Evolutionary conservation across 1,140 invertebrate genomes (phyloP).

Genomic region (Belonocnema kinseyi): DNA sequence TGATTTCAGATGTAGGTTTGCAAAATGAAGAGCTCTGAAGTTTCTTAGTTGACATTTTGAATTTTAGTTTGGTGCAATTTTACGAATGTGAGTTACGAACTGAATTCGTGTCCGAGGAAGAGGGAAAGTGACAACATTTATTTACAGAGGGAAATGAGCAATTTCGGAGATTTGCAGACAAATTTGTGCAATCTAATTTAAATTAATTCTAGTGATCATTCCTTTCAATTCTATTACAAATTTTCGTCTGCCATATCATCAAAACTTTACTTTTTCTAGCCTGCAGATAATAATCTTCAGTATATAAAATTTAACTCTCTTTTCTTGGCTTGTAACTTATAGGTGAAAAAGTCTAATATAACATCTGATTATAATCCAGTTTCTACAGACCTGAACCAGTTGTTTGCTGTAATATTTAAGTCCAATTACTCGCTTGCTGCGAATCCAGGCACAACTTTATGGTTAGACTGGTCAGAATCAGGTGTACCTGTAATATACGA

Average conservation of each 20-base stretch:
- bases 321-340: neutral
- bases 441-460: conserved; percentile 41
- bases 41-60: too few species aligned
- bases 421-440: conserved; percentile 55
- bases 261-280: neutral
- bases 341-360: neutral
- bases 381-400: conserved; percentile 8
- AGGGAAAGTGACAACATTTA: too few species aligned
- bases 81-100: too few species aligned
- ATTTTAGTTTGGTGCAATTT: too few species aligned
- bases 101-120: too few species aligned
- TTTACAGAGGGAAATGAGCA: too few species aligned
- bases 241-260: neutral
- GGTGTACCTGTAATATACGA: conserved; percentile 41
- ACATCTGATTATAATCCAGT: neutral
- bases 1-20: too few species aligned
- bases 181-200: too few species aligned
- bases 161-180: too few species aligned
- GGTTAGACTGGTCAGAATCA: conserved; percentile 34
- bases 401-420: conserved; percentile 48
- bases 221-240: neutral
- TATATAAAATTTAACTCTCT: neutral
- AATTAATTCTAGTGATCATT: neutral
- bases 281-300: neutral
- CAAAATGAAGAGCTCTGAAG: too few species aligned